Conservation (phyloP, 1,140 invertebrate genomes). For the Lineus longissimus region DNA sequence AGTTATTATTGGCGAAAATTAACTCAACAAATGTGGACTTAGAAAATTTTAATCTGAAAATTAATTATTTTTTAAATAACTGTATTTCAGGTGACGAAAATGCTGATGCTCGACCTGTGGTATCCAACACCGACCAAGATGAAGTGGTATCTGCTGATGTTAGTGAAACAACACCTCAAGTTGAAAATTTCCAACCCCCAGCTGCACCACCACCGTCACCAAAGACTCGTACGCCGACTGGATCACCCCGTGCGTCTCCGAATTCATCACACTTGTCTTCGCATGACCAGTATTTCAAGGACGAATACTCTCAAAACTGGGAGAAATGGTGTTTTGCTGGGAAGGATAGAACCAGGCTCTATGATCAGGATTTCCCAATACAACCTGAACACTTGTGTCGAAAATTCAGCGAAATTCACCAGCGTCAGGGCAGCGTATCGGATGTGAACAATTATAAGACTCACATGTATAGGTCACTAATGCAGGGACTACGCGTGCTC, state of each 20-base stretch:
- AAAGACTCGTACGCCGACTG: too few species aligned
- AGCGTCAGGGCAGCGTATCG: not conserved
- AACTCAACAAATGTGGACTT: too few species aligned
- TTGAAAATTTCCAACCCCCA: too few species aligned
- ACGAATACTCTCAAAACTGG: not conserved
- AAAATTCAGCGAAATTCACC: not conserved
- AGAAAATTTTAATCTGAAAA: too few species aligned
- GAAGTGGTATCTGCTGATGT: too few species aligned
- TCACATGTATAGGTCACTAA: not conserved
- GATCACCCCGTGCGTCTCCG: not conserved
- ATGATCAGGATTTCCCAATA: not conserved
- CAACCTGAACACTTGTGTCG: not conserved
- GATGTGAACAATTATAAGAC: not conserved
- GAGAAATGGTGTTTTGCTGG: slow-evolving; percentile 6
- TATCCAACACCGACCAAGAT: too few species aligned
- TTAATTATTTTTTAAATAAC: too few species aligned
- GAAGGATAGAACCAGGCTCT: slow-evolving; percentile 1
- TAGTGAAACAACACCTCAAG: too few species aligned
- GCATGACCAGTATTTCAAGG: not conserved
- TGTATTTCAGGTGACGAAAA: too few species aligned
- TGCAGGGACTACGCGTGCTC: not conserved
- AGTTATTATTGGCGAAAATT: too few species aligned
- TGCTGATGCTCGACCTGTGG: too few species aligned
- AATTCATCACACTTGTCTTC: not conserved
- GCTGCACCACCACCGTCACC: too few species aligned